A percentile compares a stretch with the other conserved stretches of the same genome.
Conservation (phyloP, 2,888 invertebrate species). For the Axea sp. region DNA sequence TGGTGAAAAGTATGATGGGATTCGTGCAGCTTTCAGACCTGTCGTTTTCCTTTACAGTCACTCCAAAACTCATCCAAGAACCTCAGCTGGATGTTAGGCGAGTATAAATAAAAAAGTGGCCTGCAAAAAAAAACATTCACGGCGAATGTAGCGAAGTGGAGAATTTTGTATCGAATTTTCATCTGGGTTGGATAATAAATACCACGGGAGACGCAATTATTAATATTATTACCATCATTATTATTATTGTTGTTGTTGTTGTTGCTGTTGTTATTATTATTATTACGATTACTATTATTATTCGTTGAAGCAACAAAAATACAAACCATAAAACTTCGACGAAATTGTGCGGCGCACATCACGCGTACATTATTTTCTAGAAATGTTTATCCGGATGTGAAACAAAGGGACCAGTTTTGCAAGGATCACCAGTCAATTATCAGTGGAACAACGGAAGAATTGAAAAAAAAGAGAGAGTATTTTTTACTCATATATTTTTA, state of each 20-base stretch:
- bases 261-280: no score
- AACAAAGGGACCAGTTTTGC: slow-evolving; percentile 20
- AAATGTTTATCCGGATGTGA: slow-evolving; percentile 3
- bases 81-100: slow-evolving; percentile 18
- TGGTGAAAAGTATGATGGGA: slow-evolving; percentile 32
- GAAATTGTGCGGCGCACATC: no score
- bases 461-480: slow-evolving; percentile 29
- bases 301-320: no score
- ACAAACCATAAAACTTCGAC: no score
- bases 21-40: slow-evolving; percentile 30
- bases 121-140: slow-evolving; percentile 22
- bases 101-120: slow-evolving; percentile 22
- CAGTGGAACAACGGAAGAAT: slow-evolving; percentile 25
- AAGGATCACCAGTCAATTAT: slow-evolving; percentile 32
- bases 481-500: slow-evolving; percentile 46
- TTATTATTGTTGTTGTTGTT: no score
- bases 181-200: slow-evolving; percentile 13
- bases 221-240: no score
- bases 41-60: slow-evolving; percentile 55
- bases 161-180: neutral
- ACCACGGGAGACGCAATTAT: no score
- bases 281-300: no score
- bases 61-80: slow-evolving; percentile 33
- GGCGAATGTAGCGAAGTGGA: slow-evolving; percentile 21
- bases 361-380: slow-evolving; percentile 12